These are phyloP conservation scores for Melanotaenia pygmaea DNA, from an alignment of 2,797 vertebrate species.

Conservation along the genomic window DNA sequence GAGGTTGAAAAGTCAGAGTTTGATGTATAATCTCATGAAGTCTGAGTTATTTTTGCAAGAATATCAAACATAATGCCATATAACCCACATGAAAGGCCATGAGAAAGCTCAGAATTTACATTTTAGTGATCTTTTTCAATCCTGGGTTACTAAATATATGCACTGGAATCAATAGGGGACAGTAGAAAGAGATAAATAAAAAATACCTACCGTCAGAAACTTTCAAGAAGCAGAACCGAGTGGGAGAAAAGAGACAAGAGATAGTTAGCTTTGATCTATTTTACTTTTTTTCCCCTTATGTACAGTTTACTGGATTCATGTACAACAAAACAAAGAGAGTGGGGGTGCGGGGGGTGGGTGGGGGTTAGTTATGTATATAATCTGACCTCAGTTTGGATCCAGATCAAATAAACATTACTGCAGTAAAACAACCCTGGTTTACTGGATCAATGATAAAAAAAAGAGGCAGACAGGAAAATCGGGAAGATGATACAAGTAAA, in stretches of 20 bases:
- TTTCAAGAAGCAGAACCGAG: constrained; percentile 42
- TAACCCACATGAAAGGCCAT: neutral
- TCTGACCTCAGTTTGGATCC: constrained; percentile 19
- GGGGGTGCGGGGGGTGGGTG: no score
- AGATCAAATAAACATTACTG: constrained; percentile 27
- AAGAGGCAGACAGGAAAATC: constrained; percentile 6
- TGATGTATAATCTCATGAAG: neutral
- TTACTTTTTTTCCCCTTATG: neutral
- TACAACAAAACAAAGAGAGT: constrained; percentile 12
- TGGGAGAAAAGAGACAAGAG: constrained; percentile 35
- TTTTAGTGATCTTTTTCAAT: neutral
- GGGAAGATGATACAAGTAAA: constrained; percentile 1
- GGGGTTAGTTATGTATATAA: neutral
- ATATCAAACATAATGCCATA: neutral
- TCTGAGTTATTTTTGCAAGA: neutral
- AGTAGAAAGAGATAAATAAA: neutral
- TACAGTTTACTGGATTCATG: neutral
- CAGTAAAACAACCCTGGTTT: constrained; percentile 25
- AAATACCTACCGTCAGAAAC: constrained; percentile 92
- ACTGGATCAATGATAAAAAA: constrained; percentile 31
- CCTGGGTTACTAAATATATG: neutral
- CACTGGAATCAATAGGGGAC: neutral
- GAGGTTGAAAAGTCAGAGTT: neutral
- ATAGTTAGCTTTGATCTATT: constrained; percentile 37
- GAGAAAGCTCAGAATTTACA: neutral